Conservation (phyloP, 2,888 invertebrate species). For the Drosophila planitibia region DNA sequence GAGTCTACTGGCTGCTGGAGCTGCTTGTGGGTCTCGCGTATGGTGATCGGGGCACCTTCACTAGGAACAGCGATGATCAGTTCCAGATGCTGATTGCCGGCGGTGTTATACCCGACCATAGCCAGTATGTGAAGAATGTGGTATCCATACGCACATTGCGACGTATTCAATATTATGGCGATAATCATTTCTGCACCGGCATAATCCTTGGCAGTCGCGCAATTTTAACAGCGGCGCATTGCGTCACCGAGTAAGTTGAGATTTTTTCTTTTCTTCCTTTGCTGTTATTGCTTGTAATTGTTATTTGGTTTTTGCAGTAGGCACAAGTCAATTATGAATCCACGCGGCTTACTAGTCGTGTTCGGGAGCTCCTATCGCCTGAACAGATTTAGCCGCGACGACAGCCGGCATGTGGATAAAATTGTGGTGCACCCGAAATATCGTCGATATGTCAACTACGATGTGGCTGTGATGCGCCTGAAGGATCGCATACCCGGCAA, state of each 20-base stretch:
- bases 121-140: conserved; percentile 23
- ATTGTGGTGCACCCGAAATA: conserved; percentile 57
- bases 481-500: conserved; percentile 33
- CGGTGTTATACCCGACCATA: conserved; percentile 33
- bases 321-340: conserved; percentile 53
- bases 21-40: conserved; percentile 1
- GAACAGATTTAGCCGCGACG: accelerated
- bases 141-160: conserved; percentile 60
- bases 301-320: conserved; percentile 17
- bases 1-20: conserved; percentile 2
- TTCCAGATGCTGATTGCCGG: conserved; percentile 64
- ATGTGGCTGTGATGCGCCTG: conserved; percentile 52
- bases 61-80: conserved; percentile 39
- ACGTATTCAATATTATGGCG: conserved; percentile 39
- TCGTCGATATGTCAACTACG: conserved; percentile 43
- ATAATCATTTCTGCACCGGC: conserved; percentile 67
- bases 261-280: too few relatives aligned
- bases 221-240: conserved; percentile 65
- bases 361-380: conserved; percentile 40
- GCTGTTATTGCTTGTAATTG: background rate
- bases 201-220: conserved; percentile 54
- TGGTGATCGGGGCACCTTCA: conserved; percentile 34
- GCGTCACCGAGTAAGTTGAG: conserved; percentile 60
- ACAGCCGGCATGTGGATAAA: conserved; percentile 33
- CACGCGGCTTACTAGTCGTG: conserved; percentile 42